Evolutionary conservation across 2,797 vertebrate genomes (phyloP).

Genomic region (Enteromius viviparus): DNA sequence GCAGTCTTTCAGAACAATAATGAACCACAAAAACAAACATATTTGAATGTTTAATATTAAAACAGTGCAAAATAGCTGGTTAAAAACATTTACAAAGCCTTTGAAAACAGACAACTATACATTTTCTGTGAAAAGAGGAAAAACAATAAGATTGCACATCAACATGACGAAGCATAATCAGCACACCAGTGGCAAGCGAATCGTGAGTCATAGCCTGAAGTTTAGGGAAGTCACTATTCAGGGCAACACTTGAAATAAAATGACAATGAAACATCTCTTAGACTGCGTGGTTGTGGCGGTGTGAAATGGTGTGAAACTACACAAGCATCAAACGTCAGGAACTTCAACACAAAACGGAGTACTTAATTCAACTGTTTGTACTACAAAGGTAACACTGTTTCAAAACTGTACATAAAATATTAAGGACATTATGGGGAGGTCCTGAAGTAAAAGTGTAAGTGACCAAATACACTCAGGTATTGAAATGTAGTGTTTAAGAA

Average conservation of each 20-base stretch:
- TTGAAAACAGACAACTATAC: constrained; percentile 28
- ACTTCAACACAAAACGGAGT: background rate
- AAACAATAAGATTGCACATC: constrained; percentile 10
- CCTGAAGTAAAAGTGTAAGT: background rate
- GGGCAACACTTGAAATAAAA: constrained; percentile 24
- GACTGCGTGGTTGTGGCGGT: background rate
- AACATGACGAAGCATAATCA: constrained; percentile 15
- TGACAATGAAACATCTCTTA: constrained; percentile 1
- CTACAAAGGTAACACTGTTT: constrained; percentile 1
- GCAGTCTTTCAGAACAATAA: background rate
- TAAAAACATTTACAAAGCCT: constrained; percentile 51
- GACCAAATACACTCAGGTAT: background rate
- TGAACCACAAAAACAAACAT: background rate
- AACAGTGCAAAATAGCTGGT: constrained; percentile 1
- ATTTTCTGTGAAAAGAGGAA: background rate
- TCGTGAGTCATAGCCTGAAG: background rate
- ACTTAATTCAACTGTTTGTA: background rate
- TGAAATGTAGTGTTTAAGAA: background rate
- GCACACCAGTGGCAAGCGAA: constrained; percentile 13
- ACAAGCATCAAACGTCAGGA: constrained; percentile 10
- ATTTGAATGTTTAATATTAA: constrained; percentile 45
- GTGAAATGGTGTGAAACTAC: background rate
- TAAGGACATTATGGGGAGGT: background rate
- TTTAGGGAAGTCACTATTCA: constrained; percentile 3
- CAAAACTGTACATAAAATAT: constrained; percentile 24